A percentile compares a stretch with the other conserved stretches of the same genome.
Evolutionary conservation across 37 sponge, comb jelly and placozoan genomes (phyloP).

Genomic region (Haliclona indistincta): DNA sequence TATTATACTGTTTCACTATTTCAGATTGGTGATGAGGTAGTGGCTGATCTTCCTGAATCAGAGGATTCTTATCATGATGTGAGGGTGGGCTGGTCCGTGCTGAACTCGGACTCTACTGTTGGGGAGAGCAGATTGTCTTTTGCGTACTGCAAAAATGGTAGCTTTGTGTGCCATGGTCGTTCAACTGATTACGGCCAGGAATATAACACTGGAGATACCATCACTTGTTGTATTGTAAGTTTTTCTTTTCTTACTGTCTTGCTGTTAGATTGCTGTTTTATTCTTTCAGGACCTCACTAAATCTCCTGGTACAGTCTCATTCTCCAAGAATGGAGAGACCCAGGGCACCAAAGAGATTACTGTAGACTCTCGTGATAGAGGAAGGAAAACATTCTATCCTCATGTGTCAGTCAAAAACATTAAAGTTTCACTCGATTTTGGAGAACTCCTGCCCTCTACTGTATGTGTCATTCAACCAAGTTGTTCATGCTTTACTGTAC

Average conservation of each 20-base stretch:
- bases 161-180: conserved; percentile 44
- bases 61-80: background rate
- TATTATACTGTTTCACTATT: background rate
- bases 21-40: conserved; percentile 2
- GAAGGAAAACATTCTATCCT: conserved; percentile 73
- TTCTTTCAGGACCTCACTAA: conserved; percentile 65
- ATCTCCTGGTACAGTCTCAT: conserved; percentile 65
- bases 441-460: background rate
- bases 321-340: conserved; percentile 83
- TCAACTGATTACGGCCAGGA: conserved; percentile 71
- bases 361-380: conserved; percentile 9
- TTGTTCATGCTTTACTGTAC: background rate
- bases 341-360: conserved; percentile 61
- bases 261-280: background rate
- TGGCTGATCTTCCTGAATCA: background rate
- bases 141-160: conserved; percentile 84
- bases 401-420: conserved; percentile 85
- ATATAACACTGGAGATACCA: conserved; percentile 83
- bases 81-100: conserved; percentile 84
- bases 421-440: conserved; percentile 71
- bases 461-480: background rate
- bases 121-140: conserved; percentile 82
- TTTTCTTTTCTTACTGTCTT: background rate
- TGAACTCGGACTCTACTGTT: conserved; percentile 29
- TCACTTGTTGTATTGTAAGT: conserved; percentile 82